Evolutionary conservation across 2,113 vertebrate genomes (phyloP).

Genomic region (Indicator maculatus): DNA sequence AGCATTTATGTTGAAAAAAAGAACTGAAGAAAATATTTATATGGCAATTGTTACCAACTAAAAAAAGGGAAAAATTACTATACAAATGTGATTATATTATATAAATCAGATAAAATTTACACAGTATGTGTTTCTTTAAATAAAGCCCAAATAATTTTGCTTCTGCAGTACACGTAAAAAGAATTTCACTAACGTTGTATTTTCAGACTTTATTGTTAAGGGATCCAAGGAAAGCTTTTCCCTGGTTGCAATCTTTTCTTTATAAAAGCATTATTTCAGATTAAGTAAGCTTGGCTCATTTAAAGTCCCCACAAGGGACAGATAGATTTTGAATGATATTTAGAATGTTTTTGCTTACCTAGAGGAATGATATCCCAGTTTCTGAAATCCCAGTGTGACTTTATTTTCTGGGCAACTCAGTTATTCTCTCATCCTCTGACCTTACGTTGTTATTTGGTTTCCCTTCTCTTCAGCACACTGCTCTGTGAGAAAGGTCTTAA

Average conservation of each 20-base stretch:
- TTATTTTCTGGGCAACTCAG: constrained; percentile 54
- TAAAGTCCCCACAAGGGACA: constrained; percentile 43
- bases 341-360: constrained; percentile 41
- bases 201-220: constrained; percentile 26
- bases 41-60: not conserved
- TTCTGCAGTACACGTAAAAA: constrained; percentile 36
- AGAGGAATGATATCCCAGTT: constrained; percentile 30
- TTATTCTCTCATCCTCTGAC: constrained; percentile 51
- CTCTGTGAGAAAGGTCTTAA: constrained; percentile 9
- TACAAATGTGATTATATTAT: constrained; percentile 40
- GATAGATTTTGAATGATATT: constrained; percentile 14
- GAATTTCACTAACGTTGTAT: constrained; percentile 14
- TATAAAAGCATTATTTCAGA: constrained; percentile 42
- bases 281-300: constrained; percentile 40
- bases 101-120: constrained; percentile 53
- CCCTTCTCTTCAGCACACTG: not conserved
- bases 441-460: constrained; percentile 31
- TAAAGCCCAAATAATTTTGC: not conserved
- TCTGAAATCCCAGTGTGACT: constrained; percentile 19
- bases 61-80: not conserved
- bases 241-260: constrained; percentile 7
- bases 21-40: constrained; percentile 47
- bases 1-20: constrained; percentile 14
- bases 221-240: constrained; percentile 40
- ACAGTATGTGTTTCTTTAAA: constrained; percentile 21